Conservation (phyloP, 1,140 invertebrate genomes). For the Camponotus floridanus region DNA sequence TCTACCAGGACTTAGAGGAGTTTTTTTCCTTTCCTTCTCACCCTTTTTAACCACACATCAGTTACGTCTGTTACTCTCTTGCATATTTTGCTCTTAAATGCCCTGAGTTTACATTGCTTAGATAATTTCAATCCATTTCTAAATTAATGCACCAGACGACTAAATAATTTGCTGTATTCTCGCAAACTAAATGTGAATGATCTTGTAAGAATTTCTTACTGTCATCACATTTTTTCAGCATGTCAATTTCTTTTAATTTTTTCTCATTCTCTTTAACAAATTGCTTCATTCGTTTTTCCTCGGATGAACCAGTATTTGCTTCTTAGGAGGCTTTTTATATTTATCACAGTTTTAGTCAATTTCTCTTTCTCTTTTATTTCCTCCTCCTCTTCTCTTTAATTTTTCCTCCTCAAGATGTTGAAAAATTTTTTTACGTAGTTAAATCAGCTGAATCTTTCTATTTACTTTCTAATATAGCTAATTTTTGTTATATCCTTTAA, state of each 20-base stretch:
- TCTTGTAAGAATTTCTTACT: constrained; percentile 94
- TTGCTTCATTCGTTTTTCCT: constrained; percentile 92
- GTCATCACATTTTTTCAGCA: constrained; percentile 97
- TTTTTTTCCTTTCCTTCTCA: constrained; percentile 95
- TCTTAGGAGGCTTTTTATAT: constrained; percentile 90
- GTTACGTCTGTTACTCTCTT: constrained; percentile 95
- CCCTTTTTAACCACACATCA: constrained; percentile 92
- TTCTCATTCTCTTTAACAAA: constrained; percentile 98
- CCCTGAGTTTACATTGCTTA: constrained; percentile 95
- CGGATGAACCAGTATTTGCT: constrained; percentile 91
- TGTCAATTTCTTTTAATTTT: constrained; percentile 96
- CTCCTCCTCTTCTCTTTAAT: constrained; percentile 91
- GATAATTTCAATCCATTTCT: constrained; percentile 99
- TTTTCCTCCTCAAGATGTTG: constrained; percentile 92
- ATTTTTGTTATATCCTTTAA: constrained; percentile 89
- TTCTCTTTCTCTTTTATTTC: constrained; percentile 97
- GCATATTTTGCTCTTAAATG: constrained; percentile 96
- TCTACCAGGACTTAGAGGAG: constrained; percentile 97
- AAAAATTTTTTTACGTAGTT: constrained; percentile 89
- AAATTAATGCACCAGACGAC: constrained; percentile 99
- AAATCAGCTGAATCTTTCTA: constrained; percentile 86
- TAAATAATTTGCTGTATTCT: constrained; percentile 99
- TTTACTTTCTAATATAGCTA: constrained; percentile 87
- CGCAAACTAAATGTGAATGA: constrained; percentile 94
- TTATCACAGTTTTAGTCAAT: constrained; percentile 97